Conservation (phyloP, 53 echinoderm and acorn worm species). For the Paracentrotus lividus region DNA sequence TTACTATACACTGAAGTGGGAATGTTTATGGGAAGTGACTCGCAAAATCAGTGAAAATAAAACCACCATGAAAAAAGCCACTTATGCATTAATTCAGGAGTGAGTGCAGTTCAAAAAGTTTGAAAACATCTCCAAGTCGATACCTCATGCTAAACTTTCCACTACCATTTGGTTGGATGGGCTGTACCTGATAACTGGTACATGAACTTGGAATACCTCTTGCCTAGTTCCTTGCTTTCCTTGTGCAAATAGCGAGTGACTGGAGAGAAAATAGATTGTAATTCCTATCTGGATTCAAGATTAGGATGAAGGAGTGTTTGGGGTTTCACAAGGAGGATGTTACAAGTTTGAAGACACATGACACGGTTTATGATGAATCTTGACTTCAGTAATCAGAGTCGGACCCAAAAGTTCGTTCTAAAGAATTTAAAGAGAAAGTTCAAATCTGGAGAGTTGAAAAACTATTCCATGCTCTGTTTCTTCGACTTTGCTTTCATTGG, state of each 20-base stretch:
- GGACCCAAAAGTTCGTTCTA: not conserved
- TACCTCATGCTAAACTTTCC: not conserved
- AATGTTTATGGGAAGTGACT: not conserved
- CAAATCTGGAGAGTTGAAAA: not conserved
- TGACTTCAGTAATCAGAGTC: not conserved
- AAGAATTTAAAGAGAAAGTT: not conserved
- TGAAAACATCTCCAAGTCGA: not conserved
- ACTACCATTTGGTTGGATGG: not conserved
- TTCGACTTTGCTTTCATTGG: not conserved
- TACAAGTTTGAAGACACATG: conserved; percentile 30
- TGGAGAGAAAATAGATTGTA: conserved; percentile 33
- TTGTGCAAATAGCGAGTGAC: conserved; percentile 17
- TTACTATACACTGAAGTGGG: too few species aligned
- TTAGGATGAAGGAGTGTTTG: conserved; percentile 49
- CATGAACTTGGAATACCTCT: conserved; percentile 27
- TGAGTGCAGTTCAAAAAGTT: not conserved
- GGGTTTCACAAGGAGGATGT: not conserved
- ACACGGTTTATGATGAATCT: not conserved
- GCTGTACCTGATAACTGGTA: not conserved
- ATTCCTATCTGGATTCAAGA: conserved; percentile 47
- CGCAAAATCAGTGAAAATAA: too few species aligned
- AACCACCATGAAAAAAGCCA: too few species aligned
- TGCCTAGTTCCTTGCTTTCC: conserved; percentile 55
- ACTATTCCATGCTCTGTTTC: not conserved
- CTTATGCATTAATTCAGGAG: too few species aligned